Base-by-base conservation (phyloP, 2,888 invertebrate genomes). In the Cordylochernes scorpioides region DNA sequence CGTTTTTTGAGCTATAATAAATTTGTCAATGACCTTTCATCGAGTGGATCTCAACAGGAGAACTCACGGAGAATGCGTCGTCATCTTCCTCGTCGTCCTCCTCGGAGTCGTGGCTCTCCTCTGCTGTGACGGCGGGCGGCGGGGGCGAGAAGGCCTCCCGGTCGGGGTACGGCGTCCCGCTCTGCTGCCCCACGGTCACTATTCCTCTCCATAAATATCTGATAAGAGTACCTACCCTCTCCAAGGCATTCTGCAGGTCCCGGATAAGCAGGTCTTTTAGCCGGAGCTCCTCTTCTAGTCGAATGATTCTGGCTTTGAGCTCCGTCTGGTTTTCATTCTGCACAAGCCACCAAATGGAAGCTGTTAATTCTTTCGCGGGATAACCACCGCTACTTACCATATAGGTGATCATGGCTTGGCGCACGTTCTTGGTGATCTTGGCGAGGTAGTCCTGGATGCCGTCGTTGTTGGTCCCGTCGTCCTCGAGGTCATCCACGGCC, bases 291-390 rank as follows among this genome's bases (percentile, higher is more conserved):
- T 30, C 18, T 18, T 36, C 31, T 4, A 39, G 21, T 13, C 27
- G 17, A 9, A 16, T 9, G 18, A 36, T 29, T 22, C 29, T 29
- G 21, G 33, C 26, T 18, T 28, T 26, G 13, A 39, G 32, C 15
- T 39, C 32, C 22, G 28, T 26, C 13, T 34, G 34, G 15, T 36
- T 32, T 17, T 36, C 36, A 27, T 26, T 16, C 39, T 39, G 16
- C 12, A 35, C 28, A 14, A 22, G 12, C 15, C n/a, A 3, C 10
- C 6, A 12, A 24, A 24, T 14, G 5, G 7, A 24, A 24, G 10
- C 12, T 7, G 4, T 2, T 15, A 25, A 15, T 10, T 25, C 9
- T 12, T 12, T 25, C 14, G 13, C 16, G 4, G 13, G 10, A 7
- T 25, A 19, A 19, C n/a, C 8, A 9, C 8, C 8, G 8, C 19